Evolutionary conservation across 2,113 vertebrate genomes (phyloP), one percentile per base, ranked within the genome.

Genomic region (Oxyruncus cristatus): DNA sequence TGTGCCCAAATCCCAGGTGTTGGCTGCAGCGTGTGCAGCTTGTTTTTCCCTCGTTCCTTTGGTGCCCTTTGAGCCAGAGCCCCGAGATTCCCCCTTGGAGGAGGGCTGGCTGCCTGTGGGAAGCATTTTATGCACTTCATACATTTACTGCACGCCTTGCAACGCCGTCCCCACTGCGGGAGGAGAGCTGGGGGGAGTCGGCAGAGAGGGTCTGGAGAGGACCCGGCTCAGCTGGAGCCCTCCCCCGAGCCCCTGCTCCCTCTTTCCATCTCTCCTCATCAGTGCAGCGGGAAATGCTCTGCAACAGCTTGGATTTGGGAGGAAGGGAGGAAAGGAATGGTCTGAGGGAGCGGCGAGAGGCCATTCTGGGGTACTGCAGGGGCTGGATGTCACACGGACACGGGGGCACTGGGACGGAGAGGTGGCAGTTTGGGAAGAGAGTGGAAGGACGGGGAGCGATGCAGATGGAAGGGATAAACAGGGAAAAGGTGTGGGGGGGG

Each of bases 401-500:
- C 63, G 44, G 37, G 19, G 46, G 46, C 9, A 46, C 12, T 22
- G 41, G 73, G 58, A 66, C 27, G 9, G 8, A 63, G 39, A 20
- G 39, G 22, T 32, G 61, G 74, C 52, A 13, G 28, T 33, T 20
- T 56, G 67, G 62, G 63, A 70, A 33, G 71, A 62, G 68, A 28
- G 46, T 5, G 4, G 53, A 61, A 59, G 28, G 39, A 8, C 6
- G 15, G 49, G 62, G 61, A 76, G 37, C 21, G 9, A 8, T 23
- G 58, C 42, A 5, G 27, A 33, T 8, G 21, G 27, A 17, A 13
- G 14, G 27, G 11, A 33, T 27, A 6, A 35, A 67, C 58, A 59
- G 22, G 50, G 30, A 26, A 49, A 39, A 49, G 16, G 12, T 8
- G 4, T 0, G 0, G 1, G 2, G 5, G 41, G 41, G 32, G 56